Evolutionary conservation across 2,888 invertebrate genomes (phyloP), one percentile per base, ranked within the genome.

Genomic region (Amiota mariae): DNA sequence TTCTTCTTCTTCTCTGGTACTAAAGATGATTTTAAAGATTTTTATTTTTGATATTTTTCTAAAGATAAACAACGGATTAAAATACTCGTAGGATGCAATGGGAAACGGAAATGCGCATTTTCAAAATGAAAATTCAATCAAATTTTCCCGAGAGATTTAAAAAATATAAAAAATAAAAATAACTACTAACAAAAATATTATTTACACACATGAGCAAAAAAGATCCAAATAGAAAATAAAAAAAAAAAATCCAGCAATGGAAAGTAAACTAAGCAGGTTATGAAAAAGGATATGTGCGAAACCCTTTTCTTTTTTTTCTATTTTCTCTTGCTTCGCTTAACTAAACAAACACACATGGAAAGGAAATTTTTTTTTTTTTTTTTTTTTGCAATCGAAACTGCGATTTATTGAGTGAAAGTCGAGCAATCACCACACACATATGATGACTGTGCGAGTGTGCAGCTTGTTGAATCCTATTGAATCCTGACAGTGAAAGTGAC

Each of bases 121-220:
- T 64, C 61, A 46, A 74, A 68, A 67, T 78, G 79, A 85, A 72
- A 72, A 86, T 84, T 86, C 86, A 84, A 84, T 86, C 84, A 86
- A 85, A 86, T 80, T 81, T 82, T 81, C 84, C 84, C 86, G 68
- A 70, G 84, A 82, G 84, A 80, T 71, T 86, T 85, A 76, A 77
- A 78, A 10, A 12, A 8, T 12, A 4, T 2, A 54, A 54, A 54
- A 54, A 54, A 54, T 4, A 54, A 4, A 54, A 54, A 54, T 8
- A 54, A 68, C 66, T 11, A 36, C 20, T 18, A 12, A 18, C 13
- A 61, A 54, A 72, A 64, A 66, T 64, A 72, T 72, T 72, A 54
- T 66, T 72, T 72, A 66, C 72, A 66, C 66, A 66, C 66, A 72
- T 66, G 36, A 54, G n/a, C 20, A 71, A 20, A 20, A 4, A 49